Conservation (phyloP, 2,113 vertebrate genomes). For the Mus pahari region DNA sequence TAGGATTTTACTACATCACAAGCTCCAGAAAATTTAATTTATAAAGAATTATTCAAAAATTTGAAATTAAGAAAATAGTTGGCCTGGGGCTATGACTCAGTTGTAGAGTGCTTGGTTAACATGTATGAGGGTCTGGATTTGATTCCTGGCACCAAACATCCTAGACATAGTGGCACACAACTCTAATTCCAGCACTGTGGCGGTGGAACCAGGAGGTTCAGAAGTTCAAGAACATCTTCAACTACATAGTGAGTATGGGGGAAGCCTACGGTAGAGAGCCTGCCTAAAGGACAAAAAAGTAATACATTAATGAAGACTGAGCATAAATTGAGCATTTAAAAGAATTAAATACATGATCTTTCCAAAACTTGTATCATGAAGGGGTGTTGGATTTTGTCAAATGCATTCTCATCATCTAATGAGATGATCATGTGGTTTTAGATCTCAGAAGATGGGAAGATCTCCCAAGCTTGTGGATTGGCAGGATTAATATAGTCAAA, state of each 20-base stretch:
- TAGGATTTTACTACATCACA: background rate
- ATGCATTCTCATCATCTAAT: no score
- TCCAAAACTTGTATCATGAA: no score
- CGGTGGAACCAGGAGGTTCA: no score
- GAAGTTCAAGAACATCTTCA: background rate
- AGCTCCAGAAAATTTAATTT: background rate
- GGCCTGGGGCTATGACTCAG: background rate
- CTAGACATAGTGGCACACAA: no score
- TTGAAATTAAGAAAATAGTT: conserved; percentile 5
- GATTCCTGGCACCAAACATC: background rate
- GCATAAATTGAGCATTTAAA: conserved; percentile 3
- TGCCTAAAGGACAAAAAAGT: background rate
- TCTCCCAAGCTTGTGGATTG: no score
- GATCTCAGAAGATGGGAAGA: no score
- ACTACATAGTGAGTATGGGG: background rate
- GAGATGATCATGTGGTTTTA: no score
- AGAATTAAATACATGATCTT: background rate
- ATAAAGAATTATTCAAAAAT: conserved; percentile 37
- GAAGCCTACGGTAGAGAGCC: background rate
- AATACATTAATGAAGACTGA: background rate
- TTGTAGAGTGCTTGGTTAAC: background rate
- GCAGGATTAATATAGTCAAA: no score
- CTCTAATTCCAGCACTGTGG: no score
- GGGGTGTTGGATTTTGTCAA: no score
- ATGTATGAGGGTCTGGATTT: background rate